phyloP scores from a whole-genome alignment of 2,888 invertebrate species.

The Drosophila anomalipes region DNA sequence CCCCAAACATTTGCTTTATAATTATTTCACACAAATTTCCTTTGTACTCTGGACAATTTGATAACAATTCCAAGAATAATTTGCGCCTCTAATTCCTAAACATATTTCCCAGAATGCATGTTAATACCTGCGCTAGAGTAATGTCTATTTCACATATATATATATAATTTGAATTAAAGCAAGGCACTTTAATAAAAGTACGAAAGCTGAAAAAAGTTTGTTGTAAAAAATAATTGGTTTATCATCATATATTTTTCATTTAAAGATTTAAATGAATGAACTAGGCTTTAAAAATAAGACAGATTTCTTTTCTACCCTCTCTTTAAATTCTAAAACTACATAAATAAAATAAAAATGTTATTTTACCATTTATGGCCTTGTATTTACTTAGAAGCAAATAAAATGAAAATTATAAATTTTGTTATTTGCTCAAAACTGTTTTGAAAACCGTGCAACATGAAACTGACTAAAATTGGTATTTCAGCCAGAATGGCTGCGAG shows the following conservation, averaged over 20 bases:
- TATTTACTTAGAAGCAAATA: background rate
- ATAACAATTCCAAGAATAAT: slow-evolving; percentile 26
- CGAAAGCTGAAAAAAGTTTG: background rate
- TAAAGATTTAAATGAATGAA: background rate
- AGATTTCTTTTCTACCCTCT: too few species aligned
- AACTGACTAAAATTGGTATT: background rate
- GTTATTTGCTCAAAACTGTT: background rate
- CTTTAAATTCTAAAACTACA: background rate
- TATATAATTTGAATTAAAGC: background rate
- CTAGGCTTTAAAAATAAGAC: background rate
- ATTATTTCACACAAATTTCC: slow-evolving; percentile 32
- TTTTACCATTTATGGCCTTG: background rate
- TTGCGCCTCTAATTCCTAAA: background rate
- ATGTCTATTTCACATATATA: background rate
- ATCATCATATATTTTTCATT: background rate
- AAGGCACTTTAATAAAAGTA: background rate
- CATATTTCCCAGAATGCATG: background rate
- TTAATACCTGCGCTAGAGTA: background rate
- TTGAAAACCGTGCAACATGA: background rate
- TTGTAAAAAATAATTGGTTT: too few species aligned
- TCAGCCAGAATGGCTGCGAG: background rate
- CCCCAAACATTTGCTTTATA: slow-evolving; percentile 35
- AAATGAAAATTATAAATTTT: background rate
- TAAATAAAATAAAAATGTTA: background rate
- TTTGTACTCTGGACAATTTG: slow-evolving; percentile 28